These are phyloP conservation scores for Hydrotaea cyrtoneurina DNA, from an alignment of 2,888 invertebrate genomes.

Conservation along the genomic window DNA sequence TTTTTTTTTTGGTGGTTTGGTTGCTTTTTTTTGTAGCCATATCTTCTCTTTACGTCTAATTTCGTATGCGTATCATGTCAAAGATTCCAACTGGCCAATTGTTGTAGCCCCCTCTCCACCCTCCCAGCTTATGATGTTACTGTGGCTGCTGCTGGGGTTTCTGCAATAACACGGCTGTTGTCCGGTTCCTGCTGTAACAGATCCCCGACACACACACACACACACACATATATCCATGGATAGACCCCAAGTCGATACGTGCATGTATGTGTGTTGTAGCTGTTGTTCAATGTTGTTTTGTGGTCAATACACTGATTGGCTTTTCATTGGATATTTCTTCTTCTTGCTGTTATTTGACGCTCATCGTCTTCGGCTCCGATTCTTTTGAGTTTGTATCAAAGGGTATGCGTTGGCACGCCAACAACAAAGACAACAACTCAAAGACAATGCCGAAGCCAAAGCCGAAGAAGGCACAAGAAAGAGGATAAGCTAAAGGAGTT, in stretches of 20 bases:
- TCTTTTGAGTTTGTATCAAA: slow-evolving; percentile 18
- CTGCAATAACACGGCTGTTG: background rate
- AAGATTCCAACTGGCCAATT: slow-evolving; percentile 43
- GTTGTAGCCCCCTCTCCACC: background rate
- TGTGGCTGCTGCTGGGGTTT: slow-evolving; percentile 14
- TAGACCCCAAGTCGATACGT: background rate
- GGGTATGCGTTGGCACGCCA: background rate
- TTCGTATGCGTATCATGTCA: slow-evolving; percentile 60
- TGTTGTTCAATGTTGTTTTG: slow-evolving; percentile 48
- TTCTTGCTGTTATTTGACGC: slow-evolving; percentile 14
- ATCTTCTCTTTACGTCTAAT: slow-evolving; percentile 32
- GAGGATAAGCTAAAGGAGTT: no score
- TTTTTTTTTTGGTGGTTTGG: background rate
- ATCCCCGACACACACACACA: background rate
- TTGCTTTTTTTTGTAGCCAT: background rate
- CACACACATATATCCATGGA: background rate
- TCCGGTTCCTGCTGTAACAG: background rate
- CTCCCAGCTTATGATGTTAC: slow-evolving; percentile 22
- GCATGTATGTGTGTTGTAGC: background rate
- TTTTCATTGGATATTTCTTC: slow-evolving; percentile 43
- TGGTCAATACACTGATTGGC: slow-evolving; percentile 60
- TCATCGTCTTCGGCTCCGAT: background rate
- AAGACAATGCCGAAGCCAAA: background rate
- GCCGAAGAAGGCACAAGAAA: background rate
- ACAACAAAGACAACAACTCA: slow-evolving; percentile 8